Percentiles rank a stretch among this genome's conserved stretches.
These are phyloP conservation scores for Polietes domitor DNA, from an alignment of 2,888 invertebrate species.

Conservation along the genomic window DNA sequence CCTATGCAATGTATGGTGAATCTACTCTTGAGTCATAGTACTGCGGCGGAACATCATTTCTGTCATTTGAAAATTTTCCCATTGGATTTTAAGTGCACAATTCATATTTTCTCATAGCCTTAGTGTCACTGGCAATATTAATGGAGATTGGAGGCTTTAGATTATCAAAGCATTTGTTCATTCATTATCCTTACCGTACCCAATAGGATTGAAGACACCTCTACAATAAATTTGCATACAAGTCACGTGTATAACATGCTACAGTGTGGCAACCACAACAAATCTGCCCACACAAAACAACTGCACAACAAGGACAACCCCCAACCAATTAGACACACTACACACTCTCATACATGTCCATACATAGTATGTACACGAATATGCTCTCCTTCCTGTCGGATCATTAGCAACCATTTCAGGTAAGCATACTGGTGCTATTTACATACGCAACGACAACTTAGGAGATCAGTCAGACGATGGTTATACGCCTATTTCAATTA, in stretches of 20 bases:
- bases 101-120: neutral
- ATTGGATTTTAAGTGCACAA: neutral
- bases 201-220: slow-evolving; percentile 32
- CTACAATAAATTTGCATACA: slow-evolving; percentile 36
- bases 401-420: neutral
- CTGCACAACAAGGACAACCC: neutral
- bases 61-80: neutral
- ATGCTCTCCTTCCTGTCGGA: neutral
- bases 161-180: neutral
- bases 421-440: neutral
- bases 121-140: neutral
- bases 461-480: too few species aligned
- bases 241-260: slow-evolving; percentile 43
- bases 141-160: neutral
- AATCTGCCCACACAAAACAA: neutral
- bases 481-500: slow-evolving; percentile 13
- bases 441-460: neutral
- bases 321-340: neutral
- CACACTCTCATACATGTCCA: too few species aligned
- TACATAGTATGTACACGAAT: neutral
- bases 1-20: too few species aligned
- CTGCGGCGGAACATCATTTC: too few species aligned
- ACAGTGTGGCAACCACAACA: slow-evolving; percentile 2
- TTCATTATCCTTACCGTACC: slow-evolving; percentile 11
- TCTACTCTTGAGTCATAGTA: too few species aligned